Evolutionary conservation across 2,113 vertebrate species (phyloP).

Genomic region (Coryphaenoides rupestris): DNA sequence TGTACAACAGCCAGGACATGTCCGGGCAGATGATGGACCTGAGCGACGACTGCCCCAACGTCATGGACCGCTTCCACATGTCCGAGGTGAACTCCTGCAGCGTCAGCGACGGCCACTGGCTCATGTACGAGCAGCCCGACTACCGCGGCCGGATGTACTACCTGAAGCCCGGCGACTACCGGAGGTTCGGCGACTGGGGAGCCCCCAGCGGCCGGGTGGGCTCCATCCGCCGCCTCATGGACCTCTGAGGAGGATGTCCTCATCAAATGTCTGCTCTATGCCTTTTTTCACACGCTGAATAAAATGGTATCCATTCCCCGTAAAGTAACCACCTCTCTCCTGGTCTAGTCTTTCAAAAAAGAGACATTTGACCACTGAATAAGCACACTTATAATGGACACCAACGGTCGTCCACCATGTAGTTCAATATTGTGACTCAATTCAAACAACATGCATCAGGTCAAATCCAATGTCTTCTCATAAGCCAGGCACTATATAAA

Average conservation of each 20-base stretch:
- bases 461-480: no score
- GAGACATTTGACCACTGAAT: no score
- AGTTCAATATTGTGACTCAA: no score
- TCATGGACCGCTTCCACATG: slow-evolving; percentile 39
- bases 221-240: slow-evolving; percentile 22
- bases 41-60: slow-evolving; percentile 46
- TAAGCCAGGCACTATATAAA: no score
- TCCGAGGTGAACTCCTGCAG: slow-evolving; percentile 45
- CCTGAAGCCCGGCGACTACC: slow-evolving; percentile 15
- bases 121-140: slow-evolving; percentile 38
- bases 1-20: slow-evolving; percentile 47
- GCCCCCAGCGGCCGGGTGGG: slow-evolving; percentile 10
- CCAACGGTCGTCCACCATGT: no score
- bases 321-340: no score
- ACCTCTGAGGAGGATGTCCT: slow-evolving; percentile 27
- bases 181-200: slow-evolving; percentile 18
- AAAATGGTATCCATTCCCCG: slow-evolving; percentile 14
- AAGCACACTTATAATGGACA: no score
- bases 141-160: slow-evolving; percentile 22
- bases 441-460: no score
- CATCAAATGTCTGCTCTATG: slow-evolving; percentile 13
- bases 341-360: slow-evolving; percentile 23
- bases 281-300: slow-evolving; percentile 28
- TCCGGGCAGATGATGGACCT: slow-evolving; percentile 53
- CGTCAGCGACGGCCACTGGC: slow-evolving; percentile 50